Percentiles rank a stretch among this genome's conserved stretches.
phyloP scores from a whole-genome alignment of 1,140 invertebrate genomes.

The Archivesica marissinica region DNA sequence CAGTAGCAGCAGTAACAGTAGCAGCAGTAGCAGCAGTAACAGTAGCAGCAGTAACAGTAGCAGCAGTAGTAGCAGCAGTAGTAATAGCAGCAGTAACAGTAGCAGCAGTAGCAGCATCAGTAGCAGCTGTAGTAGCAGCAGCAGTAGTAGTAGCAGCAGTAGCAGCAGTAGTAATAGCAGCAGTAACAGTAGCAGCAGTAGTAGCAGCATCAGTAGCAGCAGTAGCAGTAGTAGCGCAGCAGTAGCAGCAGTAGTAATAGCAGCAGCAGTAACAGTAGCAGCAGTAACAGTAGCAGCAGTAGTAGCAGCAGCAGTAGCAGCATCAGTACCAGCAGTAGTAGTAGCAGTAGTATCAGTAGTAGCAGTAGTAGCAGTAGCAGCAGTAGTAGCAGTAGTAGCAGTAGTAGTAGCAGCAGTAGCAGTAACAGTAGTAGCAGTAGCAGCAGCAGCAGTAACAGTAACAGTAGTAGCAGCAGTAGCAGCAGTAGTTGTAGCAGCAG shows the following conservation, averaged over 20 bases:
- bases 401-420: neutral
- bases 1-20: conserved; percentile 20
- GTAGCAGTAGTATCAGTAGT: no score
- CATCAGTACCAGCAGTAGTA: no score
- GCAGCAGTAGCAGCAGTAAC: conserved; percentile 1
- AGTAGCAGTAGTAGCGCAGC: no score
- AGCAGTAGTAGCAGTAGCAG: no score
- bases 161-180: no score
- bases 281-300: conserved; percentile 27
- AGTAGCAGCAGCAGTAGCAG: no score
- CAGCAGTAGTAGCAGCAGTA: no score
- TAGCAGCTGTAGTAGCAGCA: no score
- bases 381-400: conserved; percentile 20
- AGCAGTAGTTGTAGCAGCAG: no score
- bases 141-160: no score
- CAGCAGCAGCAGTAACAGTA: conserved; percentile 25
- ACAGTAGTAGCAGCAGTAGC: conserved; percentile 36
- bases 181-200: conserved; percentile 27
- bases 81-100: no score
- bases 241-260: conserved; percentile 12
- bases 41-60: neutral
- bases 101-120: conserved; percentile 17
- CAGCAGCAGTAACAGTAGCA: conserved; percentile 22
- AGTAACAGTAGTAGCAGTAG: conserved; percentile 30
- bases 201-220: no score